Base-by-base conservation (phyloP, 2,888 invertebrate species). In the Poecilobothrus nobilitatus region DNA sequence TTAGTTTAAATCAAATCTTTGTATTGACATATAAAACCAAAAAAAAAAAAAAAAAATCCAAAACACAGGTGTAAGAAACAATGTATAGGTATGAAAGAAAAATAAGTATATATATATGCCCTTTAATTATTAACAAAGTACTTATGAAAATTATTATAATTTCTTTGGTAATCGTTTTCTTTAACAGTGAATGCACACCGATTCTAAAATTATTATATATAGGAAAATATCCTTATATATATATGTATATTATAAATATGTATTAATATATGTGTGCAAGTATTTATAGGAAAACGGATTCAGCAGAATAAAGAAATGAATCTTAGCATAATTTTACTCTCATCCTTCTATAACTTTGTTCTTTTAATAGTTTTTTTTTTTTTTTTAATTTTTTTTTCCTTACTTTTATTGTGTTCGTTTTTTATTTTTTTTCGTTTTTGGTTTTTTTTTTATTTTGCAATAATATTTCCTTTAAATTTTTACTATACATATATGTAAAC, bases 131-230 rank as follows among this genome's bases (percentile, higher is more conserved):
- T 53, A 15, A 53, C 53, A 12, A 53, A 53, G 15, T 53, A 53
- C 53, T 53, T 53, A 53, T 15, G 53, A 53, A 53, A 53, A 53
- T 53, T 53, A 12, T 53, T 53, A 18, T 53, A 18, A 53, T 53
- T 53, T 53, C 6, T 15, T 53, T 53, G 18, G 18, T 53, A 53
- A 53, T 69, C 69, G 67, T 69, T 69, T 69, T 69, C 64, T 69
- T 67, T 66, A 53, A 69, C 65, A 53, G 15, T 15, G 53, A 53
- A 53, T 12, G 15, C 9, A 41, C 9, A 41, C 41, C 53, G 53
- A 53, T 53, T 53, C 18, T 53, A 53, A 53, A 53, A 53, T 53
- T 53, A 53, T 53, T 18, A 53, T 2, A 53, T 53, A 53, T 12
- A 9, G 12, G 12, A 9, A 44, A 44, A 15, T 3, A 44, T 9